Base-by-base conservation (phyloP, 2,797 vertebrate species). In the Argyrosomus regius region DNA sequence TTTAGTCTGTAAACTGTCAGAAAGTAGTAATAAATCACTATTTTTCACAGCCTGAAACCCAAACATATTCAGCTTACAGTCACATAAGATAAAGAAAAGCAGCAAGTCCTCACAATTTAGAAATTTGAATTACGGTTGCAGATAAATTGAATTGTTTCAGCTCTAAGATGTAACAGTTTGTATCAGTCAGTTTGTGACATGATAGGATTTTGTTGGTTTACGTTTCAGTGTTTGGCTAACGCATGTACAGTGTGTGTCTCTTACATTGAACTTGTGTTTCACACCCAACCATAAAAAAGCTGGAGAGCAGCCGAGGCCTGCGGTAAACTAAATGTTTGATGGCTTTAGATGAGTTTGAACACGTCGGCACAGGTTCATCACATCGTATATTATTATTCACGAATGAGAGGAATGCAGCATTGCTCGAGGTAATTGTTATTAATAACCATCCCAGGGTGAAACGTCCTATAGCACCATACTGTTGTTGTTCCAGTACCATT, bases 371-470 rank as follows among this genome's bases (percentile, higher is more conserved):
- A 7, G 41, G 20, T 54, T 48, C 17, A 65, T 53, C 45, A 3
- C 4, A n/a, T 50, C n/a, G 9, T 24, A 3, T 7, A 56, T 22
- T 35, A 18, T 46, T 52, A 2, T 52, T 64, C n/a, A 9, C 24
- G 14, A 22, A 48, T 46, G 18, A 22, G n/a, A 56, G 54, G 53
- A 80, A 71, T 77, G 70, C 65, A 57, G 70, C 39, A 31, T 13
- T 4, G 9, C 63, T 46, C 10, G 31, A 73, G 61, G 46, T 60
- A 26, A 22, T 14, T n/a, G 31, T 75, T 20, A 71, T 74, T 65
- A 80, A 77, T 52, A 83, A 75, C 53, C 70, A 22, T 71, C 52
- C 50, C 9, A 16, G 79, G 4, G 20, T 61, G 20, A 7, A 58
- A 35, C 52, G 62, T 83, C 80, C 70, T 85, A 68, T 41, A 18